phyloP scores from a whole-genome alignment of 2,113 vertebrate genomes.

The Hemicordylus capensis region DNA sequence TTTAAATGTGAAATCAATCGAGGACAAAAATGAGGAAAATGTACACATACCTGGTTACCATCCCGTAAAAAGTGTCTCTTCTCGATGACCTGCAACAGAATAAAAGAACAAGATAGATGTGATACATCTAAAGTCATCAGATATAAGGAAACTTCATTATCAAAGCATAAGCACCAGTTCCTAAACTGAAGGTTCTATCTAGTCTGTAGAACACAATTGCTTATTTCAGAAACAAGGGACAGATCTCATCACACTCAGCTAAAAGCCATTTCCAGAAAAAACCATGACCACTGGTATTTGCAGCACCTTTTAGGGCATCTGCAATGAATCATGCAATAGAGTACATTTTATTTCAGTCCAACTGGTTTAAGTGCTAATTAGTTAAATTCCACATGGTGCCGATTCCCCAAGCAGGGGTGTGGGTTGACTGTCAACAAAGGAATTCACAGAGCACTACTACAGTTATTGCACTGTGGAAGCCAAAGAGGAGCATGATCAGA shows the following conservation, averaged over 20 bases:
- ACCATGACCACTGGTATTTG: too few relatives aligned
- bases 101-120: slow-evolving; percentile 33
- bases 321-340: not conserved
- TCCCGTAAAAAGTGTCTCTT: slow-evolving; percentile 95
- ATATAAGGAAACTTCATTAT: not conserved
- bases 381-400: too few relatives aligned
- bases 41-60: slow-evolving; percentile 83
- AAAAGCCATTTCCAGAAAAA: not conserved
- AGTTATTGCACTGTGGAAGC: not conserved
- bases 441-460: not conserved
- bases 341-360: not conserved
- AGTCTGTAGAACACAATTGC: not conserved
- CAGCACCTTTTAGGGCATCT: not conserved
- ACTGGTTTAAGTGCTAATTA: not conserved
- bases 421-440: not conserved
- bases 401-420: not conserved
- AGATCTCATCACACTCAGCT: not conserved
- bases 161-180: not conserved
- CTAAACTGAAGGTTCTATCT: not conserved
- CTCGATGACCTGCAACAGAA: slow-evolving; percentile 87
- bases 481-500: too few relatives aligned
- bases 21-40: too few relatives aligned
- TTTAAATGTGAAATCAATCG: not conserved
- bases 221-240: not conserved
- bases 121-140: not conserved